Percentiles rank a stretch among this genome's conserved stretches.
These are phyloP conservation scores for Camptogramma bilineatum DNA, from an alignment of 2,888 invertebrate genomes.

Conservation along the genomic window DNA sequence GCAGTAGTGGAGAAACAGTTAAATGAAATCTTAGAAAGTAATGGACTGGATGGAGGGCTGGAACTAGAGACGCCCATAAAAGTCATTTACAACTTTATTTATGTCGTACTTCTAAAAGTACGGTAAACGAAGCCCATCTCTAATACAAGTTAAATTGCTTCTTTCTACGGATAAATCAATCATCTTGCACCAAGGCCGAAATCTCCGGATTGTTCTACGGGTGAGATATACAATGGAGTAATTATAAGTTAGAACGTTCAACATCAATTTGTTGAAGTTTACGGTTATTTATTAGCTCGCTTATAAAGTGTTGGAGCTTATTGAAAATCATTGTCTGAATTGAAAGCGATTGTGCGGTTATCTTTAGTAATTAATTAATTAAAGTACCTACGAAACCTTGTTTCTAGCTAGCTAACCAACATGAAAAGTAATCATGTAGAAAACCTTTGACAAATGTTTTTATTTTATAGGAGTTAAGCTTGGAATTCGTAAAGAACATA, in stretches of 20 bases:
- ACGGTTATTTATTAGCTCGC: constrained; percentile 51
- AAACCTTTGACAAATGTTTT: too few relatives aligned
- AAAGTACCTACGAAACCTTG: not conserved
- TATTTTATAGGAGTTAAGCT: too few relatives aligned
- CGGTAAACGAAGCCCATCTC: constrained; percentile 2
- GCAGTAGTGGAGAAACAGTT: not conserved
- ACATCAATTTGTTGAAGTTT: constrained; percentile 51
- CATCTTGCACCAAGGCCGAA: constrained; percentile 37
- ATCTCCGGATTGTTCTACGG: constrained; percentile 34
- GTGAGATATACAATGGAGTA: constrained; percentile 47
- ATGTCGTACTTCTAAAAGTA: not conserved
- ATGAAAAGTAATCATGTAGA: too few relatives aligned
- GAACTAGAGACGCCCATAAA: not conserved
- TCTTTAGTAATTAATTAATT: constrained; percentile 1
- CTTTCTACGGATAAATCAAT: constrained; percentile 38
- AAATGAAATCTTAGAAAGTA: constrained; percentile 9
- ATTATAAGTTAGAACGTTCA: constrained; percentile 38
- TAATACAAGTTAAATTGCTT: constrained; percentile 11
- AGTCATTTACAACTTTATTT: constrained; percentile 2
- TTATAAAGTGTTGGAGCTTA: constrained; percentile 46
- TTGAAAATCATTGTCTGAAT: constrained; percentile 37
- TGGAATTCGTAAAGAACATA: too few relatives aligned
- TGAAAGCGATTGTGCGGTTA: constrained; percentile 24
- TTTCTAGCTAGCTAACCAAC: too few relatives aligned
- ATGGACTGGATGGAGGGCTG: not conserved